Evolutionary conservation across 1,140 invertebrate genomes (phyloP), one percentile per base, ranked within the genome.

Genomic region (Leucophenga varia): DNA sequence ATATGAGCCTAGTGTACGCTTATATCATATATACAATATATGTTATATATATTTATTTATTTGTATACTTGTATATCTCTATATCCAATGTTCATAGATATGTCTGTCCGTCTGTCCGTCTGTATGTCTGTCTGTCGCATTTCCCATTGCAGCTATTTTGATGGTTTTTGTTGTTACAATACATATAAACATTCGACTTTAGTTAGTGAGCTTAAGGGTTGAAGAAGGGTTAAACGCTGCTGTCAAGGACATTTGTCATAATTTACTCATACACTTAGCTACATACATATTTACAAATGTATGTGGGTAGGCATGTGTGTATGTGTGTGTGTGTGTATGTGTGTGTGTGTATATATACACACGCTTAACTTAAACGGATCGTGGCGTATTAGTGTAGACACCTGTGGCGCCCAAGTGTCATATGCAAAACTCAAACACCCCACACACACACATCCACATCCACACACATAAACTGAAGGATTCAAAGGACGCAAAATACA

Each of bases 201-300:
- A n/a, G n/a, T n/a, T n/a, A n/a, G n/a, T n/a, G n/a, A n/a, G n/a
- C n/a, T n/a, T n/a, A n/a, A n/a, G n/a, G n/a, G n/a, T n/a, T 16
- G 39, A 25, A 22, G 60, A 65, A 63, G 56, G 60, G 63, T 52
- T 65, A 44, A 41, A 44, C 31, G 31, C 31, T 34, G 39, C 67
- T 70, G 67, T 67, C 67, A 71, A 70, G 67, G 59, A 70, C 67
- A 70, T 71, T 70, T 71, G 57, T 71, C 65, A 70, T 70, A 63
- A 70, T 71, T 67, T 71, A 71, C 61, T 37, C 19, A 46, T 36
- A 46, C 25, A n/a, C n/a, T n/a, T n/a, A n/a, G n/a, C n/a, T n/a
- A n/a, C n/a, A n/a, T n/a, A n/a, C n/a, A n/a, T n/a, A n/a, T n/a
- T 52, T 41, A 58, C 61, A 52, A 46, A 59, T 43, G 32, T 55